Base-by-base conservation (phyloP, 2,888 invertebrate species). In the Protonemura montana region DNA sequence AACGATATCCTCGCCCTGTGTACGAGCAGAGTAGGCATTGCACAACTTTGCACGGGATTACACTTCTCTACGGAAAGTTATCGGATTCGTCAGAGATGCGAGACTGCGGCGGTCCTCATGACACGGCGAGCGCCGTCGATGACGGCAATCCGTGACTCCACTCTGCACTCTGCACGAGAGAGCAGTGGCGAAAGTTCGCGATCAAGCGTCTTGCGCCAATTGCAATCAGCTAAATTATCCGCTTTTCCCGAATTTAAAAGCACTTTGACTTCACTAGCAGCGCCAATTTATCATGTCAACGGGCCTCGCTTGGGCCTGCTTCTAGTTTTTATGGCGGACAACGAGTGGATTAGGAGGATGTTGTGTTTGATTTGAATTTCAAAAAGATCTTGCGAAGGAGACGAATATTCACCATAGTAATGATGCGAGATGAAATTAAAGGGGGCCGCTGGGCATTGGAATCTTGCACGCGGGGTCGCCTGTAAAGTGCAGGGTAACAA, bases 131-230 rank as follows among this genome's bases (percentile, higher is more conserved):
- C 59, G 59, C 13, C 59, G 59, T 2, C 59, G 59, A 59, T 21
- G 59, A 59, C 59, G 59, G 21, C 21, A 59, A 59, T 59, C 59
- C 59, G 59, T 21, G 59, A 59, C 16, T 21, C 21, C 59, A 21
- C 16, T 21, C 13, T 2, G 21, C 6, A 2, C 3, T 10, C 59
- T 1, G 59, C 35, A 35, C 35, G 35, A 35, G 35, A 35, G 35
- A 35, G 59, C 59, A 59, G 59, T 59, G 59, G 59, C 59, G 59
- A 59, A 59, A 59, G 59, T 59, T 59, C 59, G 59, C 59, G 59
- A 59, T 13, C 16, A 3, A 59, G 1, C 21, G 21, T 59, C 13
- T 59, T 59, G 59, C 59, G 13, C 1, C 59, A 59, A 2, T 10
- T 3, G 13, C 59, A 13, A 21, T 21, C 59, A 16, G 16, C 16